Evolutionary conservation across 2,797 vertebrate species (phyloP).

Genomic region (Cuniculus paca): DNA sequence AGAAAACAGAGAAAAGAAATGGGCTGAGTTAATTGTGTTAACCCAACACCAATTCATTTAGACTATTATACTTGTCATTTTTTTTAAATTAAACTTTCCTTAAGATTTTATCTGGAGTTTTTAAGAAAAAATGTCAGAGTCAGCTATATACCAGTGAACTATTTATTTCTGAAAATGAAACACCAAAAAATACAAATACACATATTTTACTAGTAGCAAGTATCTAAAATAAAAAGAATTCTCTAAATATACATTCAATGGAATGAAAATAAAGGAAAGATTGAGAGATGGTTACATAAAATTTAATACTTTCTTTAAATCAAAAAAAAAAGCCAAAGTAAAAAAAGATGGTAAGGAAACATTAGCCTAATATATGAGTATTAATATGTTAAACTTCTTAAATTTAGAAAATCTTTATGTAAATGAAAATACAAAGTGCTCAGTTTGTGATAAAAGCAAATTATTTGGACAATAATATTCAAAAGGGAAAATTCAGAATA

Average conservation of each 20-base stretch:
- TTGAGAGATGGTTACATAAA: background rate
- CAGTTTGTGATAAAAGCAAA: background rate
- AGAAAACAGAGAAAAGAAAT: background rate
- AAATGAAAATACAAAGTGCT: background rate
- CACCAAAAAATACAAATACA: background rate
- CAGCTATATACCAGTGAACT: background rate
- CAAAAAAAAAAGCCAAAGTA: conserved; percentile 49
- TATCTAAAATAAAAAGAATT: conserved; percentile 30
- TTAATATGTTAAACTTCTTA: background rate
- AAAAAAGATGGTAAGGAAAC: background rate
- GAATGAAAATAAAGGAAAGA: conserved; percentile 20
- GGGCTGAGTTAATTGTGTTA: background rate
- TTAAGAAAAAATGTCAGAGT: background rate
- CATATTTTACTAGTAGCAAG: background rate
- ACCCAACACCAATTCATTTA: background rate
- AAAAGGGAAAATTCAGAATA: background rate
- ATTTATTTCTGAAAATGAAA: conserved; percentile 51
- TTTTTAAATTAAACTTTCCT: background rate
- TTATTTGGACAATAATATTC: background rate
- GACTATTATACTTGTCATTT: background rate
- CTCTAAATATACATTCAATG: background rate
- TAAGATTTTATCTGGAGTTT: conserved; percentile 25
- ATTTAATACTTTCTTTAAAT: background rate
- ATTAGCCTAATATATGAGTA: background rate
- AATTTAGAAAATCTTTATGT: background rate